Evolutionary conservation across 37 sponge, comb jelly and placozoan genomes (phyloP), one percentile per base, ranked within the genome.

Genomic region (Corticium candelabrum): DNA sequence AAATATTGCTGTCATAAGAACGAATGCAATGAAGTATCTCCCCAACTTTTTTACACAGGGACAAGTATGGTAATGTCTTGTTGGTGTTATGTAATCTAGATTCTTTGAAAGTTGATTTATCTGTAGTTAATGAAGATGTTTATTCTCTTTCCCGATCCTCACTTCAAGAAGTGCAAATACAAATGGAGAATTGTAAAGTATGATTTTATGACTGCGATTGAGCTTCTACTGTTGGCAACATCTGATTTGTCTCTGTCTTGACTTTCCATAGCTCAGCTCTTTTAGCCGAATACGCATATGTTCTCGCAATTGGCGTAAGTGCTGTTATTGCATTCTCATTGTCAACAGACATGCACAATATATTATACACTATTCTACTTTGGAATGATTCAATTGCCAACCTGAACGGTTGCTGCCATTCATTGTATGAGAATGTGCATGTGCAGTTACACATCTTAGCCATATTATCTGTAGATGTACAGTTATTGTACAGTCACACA

Each of bases 11-110:
- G 95, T 97, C 29, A 50, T 94, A 15, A 68, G 99, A 43, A 89
- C 92, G 7, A 97, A 97, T 82, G 94, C 99, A 1, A 97, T 97
- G 99, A 97, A 97, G 39, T 94, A 91, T 75, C 78, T 97, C 34
- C 92, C 92, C 34, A 97, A 97, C 80, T 97, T 78, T 41, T 94
- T 97, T 74, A 39, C 80, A 31, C 94, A 97, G 76, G 95, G 90
- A 11, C 92, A 97, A 32, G 62, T 50, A 27, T 21, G n/a, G n/a
- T n/a, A n/a, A n/a, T n/a, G n/a, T n/a, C n/a, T n/a, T n/a, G n/a
- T n/a, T n/a, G n/a, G n/a, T 50, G 21, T 27, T 50, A 50, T 21
- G 21, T 27, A n/a, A 71, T 71, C 21, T 31, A 21, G n/a, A 15
- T 31, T 71, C 7, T 31, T 71, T 31, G 21, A 31, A 31, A 31